Base-by-base conservation (phyloP, 2,888 invertebrate species). In the Yponomeuta malinellus region DNA sequence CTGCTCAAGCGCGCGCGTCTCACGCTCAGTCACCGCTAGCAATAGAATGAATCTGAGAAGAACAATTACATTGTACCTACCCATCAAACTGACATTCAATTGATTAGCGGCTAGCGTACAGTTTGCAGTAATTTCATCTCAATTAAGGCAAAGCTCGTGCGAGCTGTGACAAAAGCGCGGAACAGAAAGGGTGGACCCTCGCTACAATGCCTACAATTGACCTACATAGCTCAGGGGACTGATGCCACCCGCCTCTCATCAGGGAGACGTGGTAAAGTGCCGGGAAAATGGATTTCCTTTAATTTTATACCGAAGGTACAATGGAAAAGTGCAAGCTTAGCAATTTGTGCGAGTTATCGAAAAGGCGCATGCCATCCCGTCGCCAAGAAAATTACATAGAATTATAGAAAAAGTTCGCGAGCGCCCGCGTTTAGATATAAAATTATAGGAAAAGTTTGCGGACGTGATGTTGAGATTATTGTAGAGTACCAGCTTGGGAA, bases 1-100 rank as follows among this genome's bases (percentile, higher is more conserved):
- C 88, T 85, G 86, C 85, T 83, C 80, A 84, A 84, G 83, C 83
- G 85, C 85, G 81, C 79, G 73, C 78, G 75, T 75, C 76, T 78
- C 77, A 77, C 78, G 78, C 72, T 74, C 68, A 68, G 59, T 37
- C 71, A 23, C n/a, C 63, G 48, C 64, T 12, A 31, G 48, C 70
- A 70, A 65, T 70, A n/a, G 64, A 33, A 67, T n/a, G n/a, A 67
- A 63, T 23, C 48, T 15, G 23, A 52, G 23, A 29, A 31, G 52
- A 68, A 52, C 59, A 68, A 52, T 68, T n/a, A 68, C 68, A 63
- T 76, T 74, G 72, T 73, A 69, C 43, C 43, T 43, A 43, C 72
- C 31, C 59, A 29, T 10, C 52, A 10, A 23, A 68, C 52, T 68
- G 68, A 31, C 48, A 43, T 65, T 29, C 43, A 37, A 43, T 67